Conservation (phyloP, 2,113 vertebrate genomes). For the Chionomys nivalis region DNA sequence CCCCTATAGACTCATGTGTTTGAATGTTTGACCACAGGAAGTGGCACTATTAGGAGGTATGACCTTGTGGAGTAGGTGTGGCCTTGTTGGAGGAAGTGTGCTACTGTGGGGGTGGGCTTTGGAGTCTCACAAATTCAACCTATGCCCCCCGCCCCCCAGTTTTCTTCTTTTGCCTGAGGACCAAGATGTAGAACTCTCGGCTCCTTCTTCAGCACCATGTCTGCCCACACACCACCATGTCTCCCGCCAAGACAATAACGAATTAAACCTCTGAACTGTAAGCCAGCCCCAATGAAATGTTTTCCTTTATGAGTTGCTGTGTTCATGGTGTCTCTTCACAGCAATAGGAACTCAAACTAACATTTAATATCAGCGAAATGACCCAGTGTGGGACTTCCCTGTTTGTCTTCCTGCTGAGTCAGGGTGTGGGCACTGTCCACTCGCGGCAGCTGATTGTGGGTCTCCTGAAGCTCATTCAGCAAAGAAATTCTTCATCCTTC, state of each 20-base stretch:
- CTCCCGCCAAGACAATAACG: neutral
- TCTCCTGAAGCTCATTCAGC: conserved; percentile 6
- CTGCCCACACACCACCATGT: neutral
- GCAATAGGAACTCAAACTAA: neutral
- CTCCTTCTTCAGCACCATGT: neutral
- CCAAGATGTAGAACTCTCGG: neutral
- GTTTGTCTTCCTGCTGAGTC: neutral
- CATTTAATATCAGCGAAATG: neutral
- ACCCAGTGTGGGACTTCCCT: neutral
- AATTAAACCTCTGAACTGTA: neutral
- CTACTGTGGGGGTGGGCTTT: neutral
- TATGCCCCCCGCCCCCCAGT: too few relatives aligned
- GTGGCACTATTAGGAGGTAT: neutral
- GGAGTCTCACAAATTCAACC: too few relatives aligned
- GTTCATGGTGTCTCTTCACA: neutral
- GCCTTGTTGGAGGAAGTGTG: neutral
- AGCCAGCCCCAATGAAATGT: neutral
- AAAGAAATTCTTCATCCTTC: neutral
- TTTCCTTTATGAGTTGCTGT: neutral
- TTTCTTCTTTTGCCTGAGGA: neutral
- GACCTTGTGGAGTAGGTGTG: neutral
- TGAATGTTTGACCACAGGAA: neutral
- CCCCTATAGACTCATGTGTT: neutral
- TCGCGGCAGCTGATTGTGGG: neutral
- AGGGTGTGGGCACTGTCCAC: neutral